A percentile compares a stretch with the other conserved stretches of the same genome.
Conservation (phyloP, 2,797 vertebrate species). For the Sternotherus odoratus region DNA sequence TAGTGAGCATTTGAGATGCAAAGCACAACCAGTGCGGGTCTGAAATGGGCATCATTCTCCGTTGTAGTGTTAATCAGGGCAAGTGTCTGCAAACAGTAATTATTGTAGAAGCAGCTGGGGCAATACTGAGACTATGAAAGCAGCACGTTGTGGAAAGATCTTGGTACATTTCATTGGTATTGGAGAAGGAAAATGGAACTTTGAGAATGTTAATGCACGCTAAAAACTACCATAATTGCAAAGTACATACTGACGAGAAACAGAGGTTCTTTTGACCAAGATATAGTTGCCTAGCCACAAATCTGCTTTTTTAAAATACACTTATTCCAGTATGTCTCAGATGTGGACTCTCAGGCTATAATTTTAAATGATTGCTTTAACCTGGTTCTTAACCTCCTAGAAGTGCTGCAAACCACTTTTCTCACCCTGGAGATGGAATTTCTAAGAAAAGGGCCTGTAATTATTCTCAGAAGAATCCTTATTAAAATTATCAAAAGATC, state of each 20-base stretch:
- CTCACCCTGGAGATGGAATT: slow-evolving; percentile 28
- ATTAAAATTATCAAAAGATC: slow-evolving; percentile 3
- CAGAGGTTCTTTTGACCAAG: slow-evolving; percentile 17
- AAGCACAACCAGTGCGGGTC: neutral
- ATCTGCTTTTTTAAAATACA: neutral
- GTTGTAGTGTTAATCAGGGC: neutral
- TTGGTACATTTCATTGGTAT: slow-evolving; percentile 8
- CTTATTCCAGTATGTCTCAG: slow-evolving; percentile 51
- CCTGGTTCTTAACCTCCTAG: slow-evolving; percentile 35
- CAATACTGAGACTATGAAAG: neutral
- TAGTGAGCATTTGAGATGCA: neutral
- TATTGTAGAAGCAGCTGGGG: neutral
- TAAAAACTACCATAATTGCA: rapidly evolving
- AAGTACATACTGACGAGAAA: neutral
- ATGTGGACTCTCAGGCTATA: slow-evolving; percentile 45
- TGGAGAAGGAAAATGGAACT: slow-evolving; percentile 26
- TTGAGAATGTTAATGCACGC: neutral
- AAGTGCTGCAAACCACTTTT: neutral
- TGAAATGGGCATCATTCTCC: neutral
- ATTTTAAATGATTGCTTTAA: slow-evolving; percentile 51
- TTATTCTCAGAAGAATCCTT: slow-evolving; percentile 44
- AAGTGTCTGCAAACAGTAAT: neutral
- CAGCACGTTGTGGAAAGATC: neutral
- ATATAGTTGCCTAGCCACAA: neutral
- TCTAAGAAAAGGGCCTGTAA: slow-evolving; percentile 46